Evolutionary conservation across 2,113 vertebrate species (phyloP), one percentile per base, ranked within the genome.

Genomic region (Bufo bufo): DNA sequence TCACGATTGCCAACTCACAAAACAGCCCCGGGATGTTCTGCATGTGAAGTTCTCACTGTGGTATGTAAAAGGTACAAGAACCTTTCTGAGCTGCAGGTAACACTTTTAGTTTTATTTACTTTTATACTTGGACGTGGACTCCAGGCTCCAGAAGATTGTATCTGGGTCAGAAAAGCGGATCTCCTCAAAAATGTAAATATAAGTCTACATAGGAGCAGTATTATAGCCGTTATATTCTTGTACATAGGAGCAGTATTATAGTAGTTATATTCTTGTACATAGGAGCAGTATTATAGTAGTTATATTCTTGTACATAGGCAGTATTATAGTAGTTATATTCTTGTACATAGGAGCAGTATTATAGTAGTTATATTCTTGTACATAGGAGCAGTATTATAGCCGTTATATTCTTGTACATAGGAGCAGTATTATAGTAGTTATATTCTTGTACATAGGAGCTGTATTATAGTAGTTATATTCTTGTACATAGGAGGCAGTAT

Each of bases 1-100:
- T 33, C 17, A 13, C 20, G 50, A 69, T 56, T 82, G 78, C 63
- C 77, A 80, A 69, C 16, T 33, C 59, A 17, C 45, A n/a, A 61
- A 74, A 61, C 19, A 50, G 71, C 84, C 84, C 17, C 56, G 23
- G 52, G 84, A 72, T n/a, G 10, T 77, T 77, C 47, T 85, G 72
- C 23, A 63, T 49, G 59, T 59, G 16, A 77, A 63, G 7, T 61
- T 33, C 54, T 20, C 16, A 10, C 61, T 66, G 23, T 65, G 45
- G 56, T 47, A 14, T 58, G 54, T 23, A 19, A n/a, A 58, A 16
- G 3, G 54, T 17, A 80, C 6, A 50, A 17, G 43, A 43, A 43
- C 52, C 77, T 33, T 52, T 50, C 75, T 23, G 52, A n/a, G 77
- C 77, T 74, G 47, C 72, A 75, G 72, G 45, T 75, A 75, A 11